These are phyloP conservation scores for Podocnemis expansa DNA, from an alignment of 2,113 vertebrate species.

Conservation along the genomic window DNA sequence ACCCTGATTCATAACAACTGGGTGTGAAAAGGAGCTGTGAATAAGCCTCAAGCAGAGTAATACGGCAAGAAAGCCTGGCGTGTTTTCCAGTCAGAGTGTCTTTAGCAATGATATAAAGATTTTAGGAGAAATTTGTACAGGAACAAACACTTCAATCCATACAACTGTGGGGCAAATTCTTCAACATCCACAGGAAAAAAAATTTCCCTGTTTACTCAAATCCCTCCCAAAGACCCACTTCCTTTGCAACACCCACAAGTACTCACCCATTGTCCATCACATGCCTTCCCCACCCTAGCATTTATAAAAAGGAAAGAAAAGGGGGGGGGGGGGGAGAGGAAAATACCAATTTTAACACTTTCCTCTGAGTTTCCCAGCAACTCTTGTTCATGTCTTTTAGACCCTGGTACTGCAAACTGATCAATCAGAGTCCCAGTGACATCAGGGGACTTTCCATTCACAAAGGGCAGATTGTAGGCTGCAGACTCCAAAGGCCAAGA, in stretches of 20 bases:
- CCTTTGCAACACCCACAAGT: background rate
- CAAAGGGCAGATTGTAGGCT: background rate
- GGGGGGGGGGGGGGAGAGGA: background rate
- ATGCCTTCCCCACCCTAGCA: background rate
- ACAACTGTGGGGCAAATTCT: background rate
- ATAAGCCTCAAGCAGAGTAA: background rate
- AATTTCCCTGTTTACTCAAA: background rate
- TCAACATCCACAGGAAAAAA: background rate
- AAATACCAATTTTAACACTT: background rate
- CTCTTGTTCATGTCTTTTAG: background rate
- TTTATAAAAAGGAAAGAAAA: background rate
- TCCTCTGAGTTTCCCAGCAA: background rate
- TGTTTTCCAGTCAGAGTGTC: background rate
- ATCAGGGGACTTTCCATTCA: background rate
- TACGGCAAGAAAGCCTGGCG: background rate
- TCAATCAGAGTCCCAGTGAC: accelerated
- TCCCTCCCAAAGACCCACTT: background rate
- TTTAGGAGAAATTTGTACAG: background rate
- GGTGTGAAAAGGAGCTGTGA: background rate
- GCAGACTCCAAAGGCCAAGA: background rate
- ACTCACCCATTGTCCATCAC: background rate
- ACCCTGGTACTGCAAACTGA: background rate
- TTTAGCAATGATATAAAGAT: background rate
- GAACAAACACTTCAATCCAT: background rate
- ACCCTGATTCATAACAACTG: background rate